Base-by-base conservation (phyloP, 2,888 invertebrate species). In the Aethes cnicana region DNA sequence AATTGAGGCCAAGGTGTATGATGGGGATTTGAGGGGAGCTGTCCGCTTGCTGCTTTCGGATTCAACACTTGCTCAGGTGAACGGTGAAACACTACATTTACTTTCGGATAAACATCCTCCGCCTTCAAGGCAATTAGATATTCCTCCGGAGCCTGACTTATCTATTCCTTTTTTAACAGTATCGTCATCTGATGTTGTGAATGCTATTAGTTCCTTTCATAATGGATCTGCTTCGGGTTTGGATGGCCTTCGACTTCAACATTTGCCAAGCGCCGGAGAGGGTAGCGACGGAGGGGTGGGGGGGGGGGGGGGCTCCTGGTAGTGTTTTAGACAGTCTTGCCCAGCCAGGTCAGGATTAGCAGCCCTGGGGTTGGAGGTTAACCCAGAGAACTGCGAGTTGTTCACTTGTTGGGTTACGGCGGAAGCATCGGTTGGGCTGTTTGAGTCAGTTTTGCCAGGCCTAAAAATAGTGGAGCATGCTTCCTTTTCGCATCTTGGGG, bases 221-320 rank as follows among this genome's bases (percentile, higher is more conserved):
- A 46, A 14, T n/a, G 43, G 50, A 0, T 54, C 56, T 1, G 56
- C 53, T 1, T 8, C 56, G 0, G 56, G 56, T 1, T 14, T 53
- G 6, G 56, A 56, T 33, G 53, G 56, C 0, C 0, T 56, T 0
- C 49, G 56, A 1, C 56, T 49, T 1, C 16, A 21, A 11, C 53
- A 53, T 12, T 26, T 56, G 2, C 7, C 17, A 8, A 26, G 39
- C 0, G 44, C 39, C 3, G 39, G 46, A 4, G 8, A 39, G 14
- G 35, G 33, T 16, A 41, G 43, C 16, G 17, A 2, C 33, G 21
- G 20, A 47, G 43, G 11, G 47, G 43, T 11, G 53, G 53, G 1
- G 47, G 53, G 21, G 0, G 36, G 36, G 12, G 36, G 36, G 4
- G 1, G 1, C 8, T n/a, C 23, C 36, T 7, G 12, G 12, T 3